Conservation (phyloP, 2,113 vertebrate genomes). For the Saccopteryx leptura region DNA sequence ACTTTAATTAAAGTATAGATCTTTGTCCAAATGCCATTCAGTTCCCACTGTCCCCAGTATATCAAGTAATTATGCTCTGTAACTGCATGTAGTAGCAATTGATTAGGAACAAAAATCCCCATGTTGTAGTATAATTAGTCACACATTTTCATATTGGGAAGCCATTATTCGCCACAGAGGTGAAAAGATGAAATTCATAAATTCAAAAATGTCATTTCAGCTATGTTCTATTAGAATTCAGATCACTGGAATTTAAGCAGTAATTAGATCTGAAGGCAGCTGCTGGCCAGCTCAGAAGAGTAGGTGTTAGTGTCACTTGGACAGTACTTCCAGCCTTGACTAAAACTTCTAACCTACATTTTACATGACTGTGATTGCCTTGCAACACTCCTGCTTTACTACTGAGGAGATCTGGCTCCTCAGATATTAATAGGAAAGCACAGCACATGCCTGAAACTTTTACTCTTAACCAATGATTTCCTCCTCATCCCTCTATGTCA, state of each 20-base stretch:
- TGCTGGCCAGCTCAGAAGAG: not conserved
- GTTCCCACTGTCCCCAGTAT: not conserved
- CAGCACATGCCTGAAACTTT: not conserved
- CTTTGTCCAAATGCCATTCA: not conserved
- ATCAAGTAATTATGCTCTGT: not conserved
- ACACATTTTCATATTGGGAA: not conserved
- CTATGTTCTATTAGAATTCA: not conserved
- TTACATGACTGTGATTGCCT: not conserved
- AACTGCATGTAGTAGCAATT: not conserved
- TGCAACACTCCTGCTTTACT: not conserved
- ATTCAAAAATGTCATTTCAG: not conserved
- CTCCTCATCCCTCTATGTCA: not conserved
- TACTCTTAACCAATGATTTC: not conserved
- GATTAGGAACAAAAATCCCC: not conserved
- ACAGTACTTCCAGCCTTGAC: not conserved
- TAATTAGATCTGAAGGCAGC: not conserved
- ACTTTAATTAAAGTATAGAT: constrained; percentile 48
- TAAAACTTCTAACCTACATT: constrained; percentile 5
- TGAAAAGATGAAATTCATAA: constrained; percentile 20
- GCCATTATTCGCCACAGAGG: not conserved
- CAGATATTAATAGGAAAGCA: not conserved
- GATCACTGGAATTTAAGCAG: not conserved
- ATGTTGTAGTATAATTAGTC: not conserved
- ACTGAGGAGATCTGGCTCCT: not conserved
- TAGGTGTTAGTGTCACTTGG: not conserved